Evolutionary conservation across 2,888 invertebrate genomes (phyloP).

Genomic region (Phortica magna): DNA sequence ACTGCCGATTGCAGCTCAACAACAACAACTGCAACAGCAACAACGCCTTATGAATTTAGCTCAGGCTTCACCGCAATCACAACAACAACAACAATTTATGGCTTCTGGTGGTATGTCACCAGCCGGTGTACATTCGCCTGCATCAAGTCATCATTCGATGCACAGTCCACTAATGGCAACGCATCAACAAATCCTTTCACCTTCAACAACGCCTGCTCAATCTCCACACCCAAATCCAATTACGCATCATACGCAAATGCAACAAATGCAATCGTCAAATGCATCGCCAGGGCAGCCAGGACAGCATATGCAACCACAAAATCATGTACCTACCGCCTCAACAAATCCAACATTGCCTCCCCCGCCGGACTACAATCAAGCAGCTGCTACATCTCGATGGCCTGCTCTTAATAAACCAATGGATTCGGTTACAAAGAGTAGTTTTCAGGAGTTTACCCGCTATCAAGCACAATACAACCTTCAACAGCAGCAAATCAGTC

Average conservation of each 20-base stretch:
- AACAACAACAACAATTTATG: slow-evolving; percentile 60
- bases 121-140: slow-evolving; percentile 67
- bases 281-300: slow-evolving; percentile 52
- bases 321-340: slow-evolving; percentile 65
- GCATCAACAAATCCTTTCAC: slow-evolving; percentile 63
- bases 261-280: slow-evolving; percentile 51
- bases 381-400: slow-evolving; percentile 77
- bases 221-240: slow-evolving; percentile 65
- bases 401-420: slow-evolving; percentile 79
- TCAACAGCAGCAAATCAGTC: slow-evolving; percentile 78
- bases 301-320: slow-evolving; percentile 56
- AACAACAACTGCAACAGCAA: slow-evolving; percentile 50
- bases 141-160: slow-evolving; percentile 74
- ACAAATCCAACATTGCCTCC: slow-evolving; percentile 54
- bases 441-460: slow-evolving; percentile 83
- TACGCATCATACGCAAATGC: slow-evolving; percentile 57
- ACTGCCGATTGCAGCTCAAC: slow-evolving; percentile 55
- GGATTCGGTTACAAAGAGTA: slow-evolving; percentile 83
- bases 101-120: slow-evolving; percentile 66
- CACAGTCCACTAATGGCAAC: slow-evolving; percentile 72
- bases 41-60: slow-evolving; percentile 61
- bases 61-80: slow-evolving; percentile 61
- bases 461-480: slow-evolving; percentile 83
- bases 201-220: slow-evolving; percentile 63
- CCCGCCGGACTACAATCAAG: slow-evolving; percentile 72